Evolutionary conservation across 2,797 vertebrate genomes (phyloP), one percentile per base, ranked within the genome.

Genomic region (Crocodylus rhombifer): DNA sequence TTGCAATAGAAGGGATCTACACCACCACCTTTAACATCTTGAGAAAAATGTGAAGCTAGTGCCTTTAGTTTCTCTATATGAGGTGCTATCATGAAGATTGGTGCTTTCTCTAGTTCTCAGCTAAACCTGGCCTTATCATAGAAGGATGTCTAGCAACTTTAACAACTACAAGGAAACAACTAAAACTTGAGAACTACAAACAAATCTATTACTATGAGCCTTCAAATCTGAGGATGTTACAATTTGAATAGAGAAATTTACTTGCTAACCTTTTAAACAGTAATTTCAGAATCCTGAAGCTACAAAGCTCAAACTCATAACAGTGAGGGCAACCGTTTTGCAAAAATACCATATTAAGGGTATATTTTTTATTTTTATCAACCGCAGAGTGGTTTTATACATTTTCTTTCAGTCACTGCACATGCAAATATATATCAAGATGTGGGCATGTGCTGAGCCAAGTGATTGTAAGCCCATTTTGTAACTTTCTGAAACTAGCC

Each of bases 341-440:
- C 14, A n/a, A 2, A 36, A 65, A 15, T 60, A 33, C 9, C 0
- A 1, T 60, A 69, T 28, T 58, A 17, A 18, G 3, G 6, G 7
- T 4, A 17, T 23, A 33, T 58, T 60, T 75, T 65, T 67, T 73
- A 33, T 4, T 5, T 10, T 69, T 1, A 51, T 26, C 23, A 65
- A 73, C 9, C 74, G 5, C 3, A 73, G 69, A 36, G 42, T 13
- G 56, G 7, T 82, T 14, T 3, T 42, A 4, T 2, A 69, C 17
- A 23, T 23, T 18, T 5, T 36, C 23, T 82, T 80, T 84, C 12
- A 80, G 67, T 28, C 5, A 82, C 77, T 30, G 30, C 30, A 25
- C 18, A 0, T 80, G 12, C 4, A 63, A 67, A 63, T 80, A 1
- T 0, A 42, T 51, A 75, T 86, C 77, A 30, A 0, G 4, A 0